These are phyloP conservation scores for Chorisops tibialis DNA, from an alignment of 2,888 invertebrate genomes.

Conservation along the genomic window DNA sequence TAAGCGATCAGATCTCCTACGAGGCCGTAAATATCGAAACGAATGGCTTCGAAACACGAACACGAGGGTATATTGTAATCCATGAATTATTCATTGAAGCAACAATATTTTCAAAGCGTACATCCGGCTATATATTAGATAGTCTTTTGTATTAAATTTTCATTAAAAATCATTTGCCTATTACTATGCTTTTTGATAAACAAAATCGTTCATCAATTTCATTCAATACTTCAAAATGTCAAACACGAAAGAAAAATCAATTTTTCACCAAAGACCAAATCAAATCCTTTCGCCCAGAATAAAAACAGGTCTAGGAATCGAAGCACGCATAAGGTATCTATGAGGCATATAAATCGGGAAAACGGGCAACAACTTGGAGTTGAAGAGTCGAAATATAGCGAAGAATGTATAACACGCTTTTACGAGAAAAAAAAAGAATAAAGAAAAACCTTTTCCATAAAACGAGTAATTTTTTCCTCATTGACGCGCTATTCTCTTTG, in stretches of 20 bases:
- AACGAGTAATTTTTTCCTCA: background rate
- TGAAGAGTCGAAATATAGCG: background rate
- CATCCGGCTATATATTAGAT: no score
- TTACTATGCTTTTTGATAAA: no score
- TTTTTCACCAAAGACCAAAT: slow-evolving; percentile 4
- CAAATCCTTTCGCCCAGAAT: background rate
- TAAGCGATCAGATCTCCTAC: no score
- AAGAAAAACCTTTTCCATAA: background rate
- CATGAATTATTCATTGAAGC: no score
- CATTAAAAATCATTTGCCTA: no score
- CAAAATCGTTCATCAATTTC: no score
- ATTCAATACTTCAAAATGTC: slow-evolving; percentile 1
- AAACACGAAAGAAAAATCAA: slow-evolving; percentile 20
- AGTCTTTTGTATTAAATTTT: no score
- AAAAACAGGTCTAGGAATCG: background rate
- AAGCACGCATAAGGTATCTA: background rate
- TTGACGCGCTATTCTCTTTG: slow-evolving; percentile 20
- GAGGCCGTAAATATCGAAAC: no score
- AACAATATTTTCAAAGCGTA: no score
- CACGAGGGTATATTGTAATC: no score
- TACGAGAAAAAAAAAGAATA: background rate
- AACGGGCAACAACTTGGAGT: slow-evolving; percentile 1
- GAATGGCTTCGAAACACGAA: no score
- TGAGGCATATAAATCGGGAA: background rate
- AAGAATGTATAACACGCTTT: slow-evolving; percentile 17